Conservation (phyloP, 1,140 invertebrate species). For the Grapholita molesta region DNA sequence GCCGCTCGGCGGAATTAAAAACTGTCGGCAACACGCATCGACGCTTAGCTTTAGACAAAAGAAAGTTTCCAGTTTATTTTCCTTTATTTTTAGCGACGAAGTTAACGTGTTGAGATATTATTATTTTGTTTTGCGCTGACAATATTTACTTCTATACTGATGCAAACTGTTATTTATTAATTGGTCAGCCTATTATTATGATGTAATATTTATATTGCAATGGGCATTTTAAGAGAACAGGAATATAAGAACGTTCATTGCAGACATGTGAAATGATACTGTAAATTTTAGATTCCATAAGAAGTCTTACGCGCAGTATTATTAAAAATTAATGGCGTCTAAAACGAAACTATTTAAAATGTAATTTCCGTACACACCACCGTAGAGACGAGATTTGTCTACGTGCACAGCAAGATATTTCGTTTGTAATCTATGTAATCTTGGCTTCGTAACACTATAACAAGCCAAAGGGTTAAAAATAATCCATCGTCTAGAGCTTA, state of each 20-base stretch:
- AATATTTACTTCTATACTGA: neutral
- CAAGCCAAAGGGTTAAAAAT: slow-evolving; percentile 54
- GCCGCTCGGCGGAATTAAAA: neutral
- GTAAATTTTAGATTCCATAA: neutral
- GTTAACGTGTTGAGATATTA: neutral
- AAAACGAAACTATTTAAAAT: neutral
- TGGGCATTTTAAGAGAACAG: no score
- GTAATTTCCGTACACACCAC: neutral
- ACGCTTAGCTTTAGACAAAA: slow-evolving; percentile 1
- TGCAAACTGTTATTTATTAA: neutral
- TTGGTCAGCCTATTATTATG: no score
- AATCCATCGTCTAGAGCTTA: slow-evolving; percentile 51
- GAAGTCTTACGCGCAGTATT: neutral
- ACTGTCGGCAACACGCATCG: neutral
- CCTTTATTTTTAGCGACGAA: neutral
- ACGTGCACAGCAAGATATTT: neutral
- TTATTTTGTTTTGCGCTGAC: neutral
- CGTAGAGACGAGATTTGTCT: neutral
- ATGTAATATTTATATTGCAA: no score
- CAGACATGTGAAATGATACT: neutral
- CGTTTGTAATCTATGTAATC: slow-evolving; percentile 34
- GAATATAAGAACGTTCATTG: neutral
- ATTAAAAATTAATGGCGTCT: neutral
- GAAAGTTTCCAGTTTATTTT: neutral
- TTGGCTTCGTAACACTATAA: slow-evolving; percentile 34